Evolutionary conservation across 2,797 vertebrate genomes (phyloP), one percentile per base, ranked within the genome.

Genomic region (Poeciliopsis gracilis): DNA sequence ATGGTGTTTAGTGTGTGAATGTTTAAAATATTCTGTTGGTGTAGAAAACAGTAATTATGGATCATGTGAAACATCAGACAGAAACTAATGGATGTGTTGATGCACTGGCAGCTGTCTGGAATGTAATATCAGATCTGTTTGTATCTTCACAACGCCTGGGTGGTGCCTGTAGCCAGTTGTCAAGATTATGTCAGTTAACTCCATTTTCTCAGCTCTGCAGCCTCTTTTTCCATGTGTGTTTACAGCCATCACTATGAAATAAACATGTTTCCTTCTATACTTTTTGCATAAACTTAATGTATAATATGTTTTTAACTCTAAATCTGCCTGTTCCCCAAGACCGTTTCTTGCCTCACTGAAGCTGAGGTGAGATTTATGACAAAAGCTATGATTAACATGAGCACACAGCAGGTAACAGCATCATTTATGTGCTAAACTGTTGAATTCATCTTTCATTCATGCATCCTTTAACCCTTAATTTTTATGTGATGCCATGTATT

Each of bases 41-140:
- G 36, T 38, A 67, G 63, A 45, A 69, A 75, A 59, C 53, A 13
- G 70, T 86, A 83, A 88, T 90, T 83, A 91, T 86, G 59, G 77
- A 84, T 84, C 15, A n/a, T 51, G 77, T 88, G 78, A 84, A 87
- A 84, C 36, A 51, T 16, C 69, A 38, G 66, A 77, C 59, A 1
- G 57, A 80, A 33, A 61, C 30, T 70, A 79, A 5, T 1, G 66
- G 81, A 87, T 1, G 15, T 51, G 53, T 77, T n/a, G 67, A 70
- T 63, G 66, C 80, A 87, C 77, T 83, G 88, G 78, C 85, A 89
- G 84, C 75, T 9, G 25, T 83, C 81, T 85, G 76, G 67, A 1
- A n/a, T 59, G 73, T 51, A 47, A 73, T 71, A 81, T 83, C 84
- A 76, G 59, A 38, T 84, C 66, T 87, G 81, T 90, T 87, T 86